Evolutionary conservation across 2,888 invertebrate species (phyloP).

Genomic region (Scaptomyza flava): DNA sequence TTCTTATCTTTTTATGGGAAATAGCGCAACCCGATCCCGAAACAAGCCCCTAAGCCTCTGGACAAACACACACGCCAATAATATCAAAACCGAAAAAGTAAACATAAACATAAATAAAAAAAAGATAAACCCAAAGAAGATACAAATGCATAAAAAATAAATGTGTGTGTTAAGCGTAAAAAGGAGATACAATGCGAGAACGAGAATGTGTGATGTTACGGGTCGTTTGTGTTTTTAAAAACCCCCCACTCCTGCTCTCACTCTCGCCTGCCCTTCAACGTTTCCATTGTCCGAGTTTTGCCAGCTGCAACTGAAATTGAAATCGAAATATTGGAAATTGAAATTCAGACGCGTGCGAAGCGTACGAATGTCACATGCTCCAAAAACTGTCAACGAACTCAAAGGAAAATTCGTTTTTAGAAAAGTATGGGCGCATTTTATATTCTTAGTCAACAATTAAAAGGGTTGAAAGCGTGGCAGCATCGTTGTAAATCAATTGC

Average conservation of each 20-base stretch:
- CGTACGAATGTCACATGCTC: conserved; percentile 68
- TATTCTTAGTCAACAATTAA: conserved; percentile 20
- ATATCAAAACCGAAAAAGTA: conserved; percentile 72
- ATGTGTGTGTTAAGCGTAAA: not conserved
- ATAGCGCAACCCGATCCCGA: conserved; percentile 32
- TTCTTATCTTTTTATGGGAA: conserved; percentile 63
- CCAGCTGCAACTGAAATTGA: conserved; percentile 35
- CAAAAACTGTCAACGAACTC: conserved; percentile 35
- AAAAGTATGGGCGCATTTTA: not conserved
- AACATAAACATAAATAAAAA: conserved; percentile 61
- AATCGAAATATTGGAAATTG: conserved; percentile 48
- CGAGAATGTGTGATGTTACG: conserved; percentile 22
- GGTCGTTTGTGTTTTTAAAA: conserved; percentile 46
- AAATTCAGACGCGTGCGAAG: conserved; percentile 78
- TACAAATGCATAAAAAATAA: conserved; percentile 18
- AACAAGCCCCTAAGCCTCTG: conserved; percentile 43
- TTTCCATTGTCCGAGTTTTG: conserved; percentile 27
- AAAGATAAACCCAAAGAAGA: conserved; percentile 32
- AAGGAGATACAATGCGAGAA: not conserved
- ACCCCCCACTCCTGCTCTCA: not conserved
- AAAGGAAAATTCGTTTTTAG: not conserved
- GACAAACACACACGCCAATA: conserved; percentile 70
- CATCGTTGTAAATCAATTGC: conserved; percentile 40
- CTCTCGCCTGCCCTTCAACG: not conserved
- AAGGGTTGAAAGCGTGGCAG: conserved; percentile 18